Percentiles rank a stretch among this genome's conserved stretches.
Evolutionary conservation across 2,888 invertebrate species (phyloP).

Genomic region (Griposia aprilina): DNA sequence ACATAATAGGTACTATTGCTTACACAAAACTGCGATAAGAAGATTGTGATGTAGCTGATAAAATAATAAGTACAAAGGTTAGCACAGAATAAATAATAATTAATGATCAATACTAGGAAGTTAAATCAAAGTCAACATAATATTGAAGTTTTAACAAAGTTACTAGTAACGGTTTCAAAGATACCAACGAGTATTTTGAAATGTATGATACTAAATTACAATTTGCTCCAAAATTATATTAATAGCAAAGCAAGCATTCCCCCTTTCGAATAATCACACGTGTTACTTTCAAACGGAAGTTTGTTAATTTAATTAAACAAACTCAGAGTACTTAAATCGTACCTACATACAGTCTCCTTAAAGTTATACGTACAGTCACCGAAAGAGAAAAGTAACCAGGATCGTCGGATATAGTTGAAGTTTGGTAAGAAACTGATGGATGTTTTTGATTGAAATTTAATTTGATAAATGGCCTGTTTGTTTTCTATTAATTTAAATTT

Average conservation of each 20-base stretch:
- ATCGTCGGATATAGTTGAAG: no score
- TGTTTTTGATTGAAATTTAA: no score
- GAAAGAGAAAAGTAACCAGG: no score
- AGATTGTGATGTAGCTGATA: no score
- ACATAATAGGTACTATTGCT: no score
- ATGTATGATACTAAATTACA: constrained; percentile 12
- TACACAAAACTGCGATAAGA: no score
- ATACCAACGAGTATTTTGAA: not conserved
- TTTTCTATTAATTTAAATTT: no score
- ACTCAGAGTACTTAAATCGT: not conserved
- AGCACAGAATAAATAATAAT: not conserved
- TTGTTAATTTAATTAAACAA: constrained; percentile 48
- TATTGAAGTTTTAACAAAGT: not conserved
- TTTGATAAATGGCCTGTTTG: no score
- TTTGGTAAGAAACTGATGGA: no score
- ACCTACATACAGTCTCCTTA: no score
- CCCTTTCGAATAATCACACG: constrained; percentile 36
- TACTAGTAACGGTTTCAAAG: not conserved
- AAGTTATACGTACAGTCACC: no score
- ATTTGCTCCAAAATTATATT: constrained; percentile 22
- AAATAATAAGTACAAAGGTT: not conserved
- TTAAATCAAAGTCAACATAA: not conserved
- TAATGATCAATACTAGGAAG: not conserved
- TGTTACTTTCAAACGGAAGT: constrained; percentile 38
- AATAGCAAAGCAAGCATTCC: constrained; percentile 12